Evolutionary conservation across 2,888 invertebrate species (phyloP), one percentile per base, ranked within the genome.

Genomic region (Thymelicus acteon): DNA sequence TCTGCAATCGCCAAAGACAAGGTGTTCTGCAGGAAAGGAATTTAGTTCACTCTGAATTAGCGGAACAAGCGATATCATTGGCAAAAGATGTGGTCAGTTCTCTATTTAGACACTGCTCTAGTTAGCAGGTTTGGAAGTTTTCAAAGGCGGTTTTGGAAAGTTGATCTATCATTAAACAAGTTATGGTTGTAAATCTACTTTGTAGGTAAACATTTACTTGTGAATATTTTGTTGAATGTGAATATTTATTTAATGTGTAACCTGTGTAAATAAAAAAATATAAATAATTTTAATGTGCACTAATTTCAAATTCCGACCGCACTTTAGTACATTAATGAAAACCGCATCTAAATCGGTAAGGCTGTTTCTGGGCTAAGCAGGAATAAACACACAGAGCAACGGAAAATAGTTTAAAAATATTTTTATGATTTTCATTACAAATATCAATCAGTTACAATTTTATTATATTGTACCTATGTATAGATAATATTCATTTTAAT

Each of bases 121-220:
- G 60, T 67, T 67, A 52, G 60, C 67, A 67, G 61, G 61, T 67
- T 61, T 15, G n/a, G 52, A 67, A 61, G 67, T 52, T 61, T 67
- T 61, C 60, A 61, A 61, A 60, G 44, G 61, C 60, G 52, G 61
- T 52, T n/a, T 44, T 61, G 61, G 67, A 61, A 65, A 61, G 58
- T 65, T 54, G 62, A 52, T 7, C 40, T 49, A 15, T n/a, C 12
- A 47, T 39, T 10, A 37, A 61, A 60, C 37, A 49, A 24, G 57
- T 31, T 69, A 24, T n/a, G 15, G 62, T 57, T 15, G 47, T 67
- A 57, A 57, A 44, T 54, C 10, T 19, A 52, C 7, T 19, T 19
- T 52, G 49, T 19, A 7, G 19, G 6, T 8, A 19, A 52, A 7
- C 12, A 15, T 52, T 15, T n/a, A 52, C 8, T 52, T 52, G 7